Conservation (phyloP, 53 echinoderm and acorn worm species). For the Mesocentrotus franciscanus region DNA sequence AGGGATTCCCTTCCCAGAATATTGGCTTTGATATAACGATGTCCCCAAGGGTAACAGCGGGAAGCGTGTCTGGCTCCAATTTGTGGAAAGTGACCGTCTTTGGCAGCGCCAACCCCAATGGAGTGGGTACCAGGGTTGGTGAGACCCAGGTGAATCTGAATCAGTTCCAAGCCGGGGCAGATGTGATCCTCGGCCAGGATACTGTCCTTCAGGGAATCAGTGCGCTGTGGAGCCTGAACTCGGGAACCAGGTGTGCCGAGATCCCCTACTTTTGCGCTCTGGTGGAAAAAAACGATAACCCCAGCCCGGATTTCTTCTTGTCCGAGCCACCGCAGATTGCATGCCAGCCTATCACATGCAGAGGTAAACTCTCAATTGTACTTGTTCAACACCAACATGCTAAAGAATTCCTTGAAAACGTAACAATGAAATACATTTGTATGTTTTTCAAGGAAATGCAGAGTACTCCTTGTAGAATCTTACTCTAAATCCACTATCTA, state of each 20-base stretch:
- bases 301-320: conserved; percentile 76
- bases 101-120: conserved; percentile 76
- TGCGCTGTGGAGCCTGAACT: conserved; percentile 59
- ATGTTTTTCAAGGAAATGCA: neutral
- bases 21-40: conserved; percentile 79
- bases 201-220: conserved; percentile 64
- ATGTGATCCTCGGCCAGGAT: conserved; percentile 65
- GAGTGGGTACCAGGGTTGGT: conserved; percentile 68
- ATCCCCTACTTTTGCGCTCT: conserved; percentile 81
- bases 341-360: conserved; percentile 78
- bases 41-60: conserved; percentile 72
- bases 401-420: neutral
- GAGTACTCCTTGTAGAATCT: neutral
- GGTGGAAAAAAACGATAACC: conserved; percentile 70
- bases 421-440: neutral
- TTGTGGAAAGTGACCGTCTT: conserved; percentile 75
- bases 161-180: conserved; percentile 59
- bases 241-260: neutral
- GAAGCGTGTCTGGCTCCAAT: conserved; percentile 75
- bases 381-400: neutral
- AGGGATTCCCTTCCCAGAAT: conserved; percentile 67
- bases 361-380: conserved; percentile 62
- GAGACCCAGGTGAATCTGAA: conserved; percentile 64
- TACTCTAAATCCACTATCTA: neutral
- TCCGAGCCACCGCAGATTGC: conserved; percentile 68